phyloP scores from a whole-genome alignment of 2,797 vertebrate genomes.

The Chaetodon trifasciatus region DNA sequence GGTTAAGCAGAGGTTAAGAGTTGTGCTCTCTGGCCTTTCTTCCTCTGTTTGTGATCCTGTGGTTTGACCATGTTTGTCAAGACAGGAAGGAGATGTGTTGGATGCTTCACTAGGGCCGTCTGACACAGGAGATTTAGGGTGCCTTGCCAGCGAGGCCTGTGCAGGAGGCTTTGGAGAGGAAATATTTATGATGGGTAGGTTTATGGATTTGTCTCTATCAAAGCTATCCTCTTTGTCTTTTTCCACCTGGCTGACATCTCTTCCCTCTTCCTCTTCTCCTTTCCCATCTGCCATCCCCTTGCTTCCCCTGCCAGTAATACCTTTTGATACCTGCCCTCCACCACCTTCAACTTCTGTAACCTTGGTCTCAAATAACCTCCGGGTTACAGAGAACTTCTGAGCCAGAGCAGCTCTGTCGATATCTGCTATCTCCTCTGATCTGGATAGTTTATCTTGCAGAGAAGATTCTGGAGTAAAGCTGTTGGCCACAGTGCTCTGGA shows the following conservation, averaged over 20 bases:
- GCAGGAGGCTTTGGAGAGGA: constrained; percentile 25
- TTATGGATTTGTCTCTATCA: constrained; percentile 60
- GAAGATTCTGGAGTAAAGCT: constrained; percentile 68
- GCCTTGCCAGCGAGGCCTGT: constrained; percentile 12
- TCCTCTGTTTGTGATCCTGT: constrained; percentile 3
- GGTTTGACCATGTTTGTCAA: constrained; percentile 20
- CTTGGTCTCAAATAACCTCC: constrained; percentile 91
- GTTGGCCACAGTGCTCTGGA: constrained; percentile 81
- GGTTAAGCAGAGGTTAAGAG: constrained; percentile 46
- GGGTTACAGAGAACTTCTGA: constrained; percentile 92
- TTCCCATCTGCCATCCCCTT: constrained; percentile 45
- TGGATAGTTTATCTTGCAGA: constrained; percentile 77
- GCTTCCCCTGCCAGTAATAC: constrained; percentile 38
- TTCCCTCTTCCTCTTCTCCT: constrained; percentile 45
- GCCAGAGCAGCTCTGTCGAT: constrained; percentile 91
- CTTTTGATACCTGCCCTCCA: constrained; percentile 50
- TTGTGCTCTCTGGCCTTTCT: not conserved
- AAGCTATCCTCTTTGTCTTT: constrained; percentile 38
- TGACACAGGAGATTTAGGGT: constrained; percentile 34
- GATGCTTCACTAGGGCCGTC: constrained; percentile 24
- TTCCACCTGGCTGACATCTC: constrained; percentile 32
- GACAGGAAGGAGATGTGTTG: constrained; percentile 23
- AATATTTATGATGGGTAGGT: constrained; percentile 52
- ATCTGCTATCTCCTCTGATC: constrained; percentile 84
- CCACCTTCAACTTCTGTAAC: constrained; percentile 72